Percentiles rank a stretch among this genome's conserved stretches.
Evolutionary conservation across 2,113 vertebrate genomes (phyloP).

Genomic region (Peromyscus maniculatus): DNA sequence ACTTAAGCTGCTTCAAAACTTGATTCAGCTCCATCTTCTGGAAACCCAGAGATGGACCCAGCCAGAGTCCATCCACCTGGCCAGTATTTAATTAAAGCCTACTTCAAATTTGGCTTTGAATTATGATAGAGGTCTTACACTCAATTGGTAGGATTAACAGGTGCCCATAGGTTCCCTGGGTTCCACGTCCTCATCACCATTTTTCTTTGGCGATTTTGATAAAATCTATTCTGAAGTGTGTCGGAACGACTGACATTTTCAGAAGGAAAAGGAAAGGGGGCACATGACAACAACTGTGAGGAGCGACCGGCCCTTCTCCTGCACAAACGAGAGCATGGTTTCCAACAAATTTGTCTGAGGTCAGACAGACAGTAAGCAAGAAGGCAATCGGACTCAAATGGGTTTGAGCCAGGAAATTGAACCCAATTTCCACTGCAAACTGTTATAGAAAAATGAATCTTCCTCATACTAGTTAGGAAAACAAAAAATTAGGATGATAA

Average conservation of each 20-base stretch:
- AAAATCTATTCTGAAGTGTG: neutral
- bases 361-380: neutral
- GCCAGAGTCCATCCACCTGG: neutral
- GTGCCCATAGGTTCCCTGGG: rapidly evolving
- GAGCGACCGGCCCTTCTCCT: neutral
- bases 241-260: neutral
- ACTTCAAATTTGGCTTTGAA: neutral
- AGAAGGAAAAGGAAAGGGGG: neutral
- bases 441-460: neutral
- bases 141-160: neutral
- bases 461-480: neutral
- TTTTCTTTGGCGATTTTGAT: neutral
- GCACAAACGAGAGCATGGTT: neutral
- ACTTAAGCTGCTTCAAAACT: neutral
- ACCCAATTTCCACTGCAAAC: neutral
- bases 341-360: neutral
- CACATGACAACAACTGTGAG: neutral
- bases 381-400: neutral
- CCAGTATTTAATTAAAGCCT: neutral
- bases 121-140: neutral
- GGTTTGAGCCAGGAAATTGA: neutral
- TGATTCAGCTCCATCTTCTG: neutral
- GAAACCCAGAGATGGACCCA: neutral
- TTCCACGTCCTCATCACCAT: no score
- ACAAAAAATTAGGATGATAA: neutral